A percentile compares a stretch with the other conserved stretches of the same genome.
Evolutionary conservation across 2,797 vertebrate genomes (phyloP).

Genomic region (Enteromius paludinosus): DNA sequence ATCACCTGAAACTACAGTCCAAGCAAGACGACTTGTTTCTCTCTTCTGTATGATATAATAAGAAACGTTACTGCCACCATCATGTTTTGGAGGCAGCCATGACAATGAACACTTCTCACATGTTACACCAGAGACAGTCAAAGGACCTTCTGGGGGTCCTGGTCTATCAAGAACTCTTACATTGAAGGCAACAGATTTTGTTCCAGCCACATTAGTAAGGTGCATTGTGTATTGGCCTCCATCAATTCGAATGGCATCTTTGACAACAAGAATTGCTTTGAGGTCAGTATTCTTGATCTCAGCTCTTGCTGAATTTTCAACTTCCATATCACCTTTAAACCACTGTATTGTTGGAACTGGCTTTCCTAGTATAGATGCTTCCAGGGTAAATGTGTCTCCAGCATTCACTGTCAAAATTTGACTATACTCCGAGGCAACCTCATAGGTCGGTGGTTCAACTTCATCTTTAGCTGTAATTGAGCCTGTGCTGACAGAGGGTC

Average conservation of each 20-base stretch:
- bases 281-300: conserved; percentile 96
- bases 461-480: conserved; percentile 96
- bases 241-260: conserved; percentile 96
- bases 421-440: conserved; percentile 92
- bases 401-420: conserved; percentile 93
- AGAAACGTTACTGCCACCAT: conserved; percentile 94
- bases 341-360: conserved; percentile 93
- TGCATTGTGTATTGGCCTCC: conserved; percentile 94
- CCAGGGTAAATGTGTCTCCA: conserved; percentile 92
- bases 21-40: conserved; percentile 97
- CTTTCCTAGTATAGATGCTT: conserved; percentile 92
- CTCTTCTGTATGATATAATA: conserved; percentile 96
- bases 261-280: conserved; percentile 90
- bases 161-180: conserved; percentile 97
- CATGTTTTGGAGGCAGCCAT: conserved; percentile 92
- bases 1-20: conserved; percentile 93
- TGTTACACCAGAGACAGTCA: conserved; percentile 93
- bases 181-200: conserved; percentile 88
- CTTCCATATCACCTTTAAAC: conserved; percentile 92
- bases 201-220: conserved; percentile 94
- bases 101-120: conserved; percentile 94
- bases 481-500: conserved; percentile 94
- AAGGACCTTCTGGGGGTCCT: conserved; percentile 92
- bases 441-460: conserved; percentile 92
- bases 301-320: conserved; percentile 92